Base-by-base conservation (phyloP, 2,797 vertebrate species). In the Catharus ustulatus region DNA sequence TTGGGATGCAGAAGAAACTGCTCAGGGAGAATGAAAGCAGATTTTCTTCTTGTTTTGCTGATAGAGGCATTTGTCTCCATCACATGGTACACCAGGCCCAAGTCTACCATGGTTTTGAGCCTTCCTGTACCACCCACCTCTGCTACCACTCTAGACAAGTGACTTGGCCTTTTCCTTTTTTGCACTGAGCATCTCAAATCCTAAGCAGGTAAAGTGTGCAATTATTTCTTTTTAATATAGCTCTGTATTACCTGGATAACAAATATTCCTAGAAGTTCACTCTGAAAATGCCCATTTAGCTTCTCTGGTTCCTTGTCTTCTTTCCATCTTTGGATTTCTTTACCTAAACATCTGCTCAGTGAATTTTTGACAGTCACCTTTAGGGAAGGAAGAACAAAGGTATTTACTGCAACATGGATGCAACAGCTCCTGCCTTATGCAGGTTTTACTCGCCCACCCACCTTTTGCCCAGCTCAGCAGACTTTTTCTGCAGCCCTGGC, bases 261-360 rank as follows among this genome's bases (percentile, higher is more conserved):
- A 63, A 99, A 98, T 11, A 99, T 95, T 49, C 98, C 98, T 62
- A 99, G 97, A 7, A 99, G 97, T 17, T 98, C 98, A 38, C 98
- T 98, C 97, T 98, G 98, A 95, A 96, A 98, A 95, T 93, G 97
- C 4, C 95, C 94, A 19, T 98, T 98, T 8, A 98, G 71, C 75
- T 97, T 95, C 61, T 98, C 98, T 5, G 98, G 98, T 49, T 91
- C 96, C 27, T 54, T 51, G 20, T 96, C 98, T 51, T 94, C 95
- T 93, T 92, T 94, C 99, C 99, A 99, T 42, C 32, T 94, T 55
- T 97, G 89, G 15, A 98, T 96, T 94, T 99, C 98, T 64, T 98
- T 97, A 54, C 95, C 96, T 87, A 99, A 96, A 68, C 98, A 98
- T 2, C 84, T 97, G 75, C 40, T 85, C 77, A 98, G 92, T 79